Evolutionary conservation across 2,797 vertebrate species (phyloP).

Genomic region (Centroberyx gerrardi): DNA sequence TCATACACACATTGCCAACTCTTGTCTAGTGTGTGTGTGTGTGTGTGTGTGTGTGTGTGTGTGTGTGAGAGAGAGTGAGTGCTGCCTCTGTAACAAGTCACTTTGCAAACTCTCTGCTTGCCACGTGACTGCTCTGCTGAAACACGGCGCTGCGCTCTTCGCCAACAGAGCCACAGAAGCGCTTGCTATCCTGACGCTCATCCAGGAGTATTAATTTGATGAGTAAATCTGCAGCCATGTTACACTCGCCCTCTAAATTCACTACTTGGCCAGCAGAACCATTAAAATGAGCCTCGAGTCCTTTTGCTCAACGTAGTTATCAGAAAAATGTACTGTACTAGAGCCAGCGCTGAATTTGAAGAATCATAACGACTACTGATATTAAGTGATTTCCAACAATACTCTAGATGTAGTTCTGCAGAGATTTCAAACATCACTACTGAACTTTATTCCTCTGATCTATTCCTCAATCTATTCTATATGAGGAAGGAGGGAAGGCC

Average conservation of each 20-base stretch:
- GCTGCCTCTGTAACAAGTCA: constrained; percentile 67
- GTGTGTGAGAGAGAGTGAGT: constrained; percentile 16
- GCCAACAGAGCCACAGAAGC: constrained; percentile 46
- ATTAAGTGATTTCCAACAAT: constrained; percentile 63
- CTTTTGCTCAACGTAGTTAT: constrained; percentile 54
- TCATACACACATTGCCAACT: constrained; percentile 68
- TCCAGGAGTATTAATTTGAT: constrained; percentile 60
- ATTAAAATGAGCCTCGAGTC: constrained; percentile 49
- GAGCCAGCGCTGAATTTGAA: constrained; percentile 46
- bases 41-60: constrained; percentile 20
- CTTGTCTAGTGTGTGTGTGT: constrained; percentile 45
- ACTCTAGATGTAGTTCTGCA: constrained; percentile 32
- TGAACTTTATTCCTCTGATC: constrained; percentile 67
- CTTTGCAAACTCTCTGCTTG: constrained; percentile 62
- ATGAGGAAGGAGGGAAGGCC: constrained; percentile 37
- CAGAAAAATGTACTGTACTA: constrained; percentile 52
- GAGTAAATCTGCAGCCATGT: constrained; percentile 60
- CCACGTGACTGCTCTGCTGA: constrained; percentile 58
- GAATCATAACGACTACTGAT: constrained; percentile 57
- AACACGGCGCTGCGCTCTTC: constrained; percentile 44
- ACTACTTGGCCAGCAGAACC: constrained; percentile 42
- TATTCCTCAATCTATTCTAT: constrained; percentile 60
- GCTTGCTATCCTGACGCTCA: constrained; percentile 40
- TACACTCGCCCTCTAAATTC: constrained; percentile 59
- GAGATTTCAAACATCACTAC: constrained; percentile 60